These are phyloP conservation scores for Empis stercorea DNA, from an alignment of 2,888 invertebrate species.

Conservation along the genomic window DNA sequence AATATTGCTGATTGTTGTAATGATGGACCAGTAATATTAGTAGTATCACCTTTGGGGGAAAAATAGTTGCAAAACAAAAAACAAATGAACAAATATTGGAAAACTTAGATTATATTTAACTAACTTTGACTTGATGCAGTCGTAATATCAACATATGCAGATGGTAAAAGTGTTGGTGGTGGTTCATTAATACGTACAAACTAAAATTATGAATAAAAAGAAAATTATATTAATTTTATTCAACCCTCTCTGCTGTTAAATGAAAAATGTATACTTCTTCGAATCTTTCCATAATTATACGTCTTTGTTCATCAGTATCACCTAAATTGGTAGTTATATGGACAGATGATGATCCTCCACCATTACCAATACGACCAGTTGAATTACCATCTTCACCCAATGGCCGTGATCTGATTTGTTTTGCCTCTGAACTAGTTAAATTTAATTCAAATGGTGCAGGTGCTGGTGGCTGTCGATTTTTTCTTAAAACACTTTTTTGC, in stretches of 20 bases:
- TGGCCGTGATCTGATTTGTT: slow-evolving; percentile 38
- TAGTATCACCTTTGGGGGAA: background rate
- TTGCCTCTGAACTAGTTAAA: slow-evolving; percentile 20
- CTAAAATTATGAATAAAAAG: background rate
- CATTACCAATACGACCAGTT: slow-evolving; percentile 2
- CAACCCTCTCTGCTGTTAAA: too few relatives aligned
- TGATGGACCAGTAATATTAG: background rate
- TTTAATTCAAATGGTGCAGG: slow-evolving; percentile 28
- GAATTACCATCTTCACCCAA: slow-evolving; percentile 33
- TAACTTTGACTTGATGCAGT: slow-evolving; percentile 16
- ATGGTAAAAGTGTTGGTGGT: slow-evolving; percentile 14
- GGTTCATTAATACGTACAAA: slow-evolving; percentile 8
- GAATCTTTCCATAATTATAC: slow-evolving; percentile 26
- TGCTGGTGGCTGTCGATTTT: slow-evolving; percentile 28
- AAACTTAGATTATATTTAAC: background rate
- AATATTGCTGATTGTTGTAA: slow-evolving; percentile 8
- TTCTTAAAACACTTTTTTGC: slow-evolving; percentile 29
- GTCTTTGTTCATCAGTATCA: slow-evolving; percentile 17
- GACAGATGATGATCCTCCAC: slow-evolving; percentile 8
- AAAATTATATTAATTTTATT: background rate
- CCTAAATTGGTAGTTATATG: slow-evolving; percentile 4
- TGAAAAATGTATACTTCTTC: slow-evolving; percentile 20
- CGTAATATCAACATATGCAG: slow-evolving; percentile 17
- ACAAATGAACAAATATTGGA: background rate
- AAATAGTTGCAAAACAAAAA: too few relatives aligned